These are phyloP conservation scores for Uropsilus gracilis DNA, from an alignment of 2,113 vertebrate species.

Conservation along the genomic window DNA sequence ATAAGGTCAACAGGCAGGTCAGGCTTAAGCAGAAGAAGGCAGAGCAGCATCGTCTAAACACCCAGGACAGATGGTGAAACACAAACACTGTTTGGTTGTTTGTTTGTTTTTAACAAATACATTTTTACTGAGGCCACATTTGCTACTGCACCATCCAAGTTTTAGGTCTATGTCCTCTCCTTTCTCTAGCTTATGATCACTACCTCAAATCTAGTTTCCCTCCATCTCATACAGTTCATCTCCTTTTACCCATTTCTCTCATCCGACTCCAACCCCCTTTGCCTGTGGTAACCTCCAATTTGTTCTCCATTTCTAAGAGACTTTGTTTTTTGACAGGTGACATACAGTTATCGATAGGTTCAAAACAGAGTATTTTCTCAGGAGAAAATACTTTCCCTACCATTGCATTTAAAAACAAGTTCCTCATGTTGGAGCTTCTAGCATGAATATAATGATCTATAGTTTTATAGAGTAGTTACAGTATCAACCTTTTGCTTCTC, in stretches of 20 bases:
- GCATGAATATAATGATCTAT: not conserved
- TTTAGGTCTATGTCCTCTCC: not conserved
- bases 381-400: not conserved
- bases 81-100: not conserved
- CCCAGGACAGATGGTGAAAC: not conserved
- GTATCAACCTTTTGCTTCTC: constrained; percentile 34
- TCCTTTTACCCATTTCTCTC: not conserved
- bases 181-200: not conserved
- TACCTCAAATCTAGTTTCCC: not conserved
- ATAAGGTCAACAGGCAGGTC: not conserved
- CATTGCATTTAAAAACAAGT: constrained; percentile 35
- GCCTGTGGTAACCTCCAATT: not conserved
- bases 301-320: not conserved
- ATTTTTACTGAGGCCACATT: not conserved
- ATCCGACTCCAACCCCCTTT: not conserved
- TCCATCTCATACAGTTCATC: not conserved
- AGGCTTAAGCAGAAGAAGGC: not conserved
- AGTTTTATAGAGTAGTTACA: constrained; percentile 31
- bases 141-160: not conserved
- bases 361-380: constrained; percentile 6
- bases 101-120: not conserved
- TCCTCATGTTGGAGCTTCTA: not conserved
- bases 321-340: not conserved
- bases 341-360: not conserved
- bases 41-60: not conserved